phyloP scores from a whole-genome alignment of 2,888 invertebrate genomes.

The Andrena chrysosceles region DNA sequence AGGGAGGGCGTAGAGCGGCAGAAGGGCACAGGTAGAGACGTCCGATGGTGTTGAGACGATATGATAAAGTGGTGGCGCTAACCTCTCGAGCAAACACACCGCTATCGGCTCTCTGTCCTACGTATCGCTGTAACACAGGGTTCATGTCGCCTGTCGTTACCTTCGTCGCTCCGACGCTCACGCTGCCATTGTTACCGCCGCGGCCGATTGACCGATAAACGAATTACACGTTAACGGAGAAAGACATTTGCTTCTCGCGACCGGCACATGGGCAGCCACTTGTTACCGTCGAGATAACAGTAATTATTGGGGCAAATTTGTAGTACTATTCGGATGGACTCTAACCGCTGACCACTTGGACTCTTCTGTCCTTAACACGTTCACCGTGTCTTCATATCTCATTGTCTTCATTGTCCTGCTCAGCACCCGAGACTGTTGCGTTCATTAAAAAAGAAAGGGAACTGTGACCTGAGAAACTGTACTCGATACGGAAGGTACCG shows the following conservation, averaged over 20 bases:
- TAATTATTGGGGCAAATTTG: slow-evolving; percentile 30
- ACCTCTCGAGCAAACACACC: slow-evolving; percentile 70
- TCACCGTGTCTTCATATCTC: not conserved
- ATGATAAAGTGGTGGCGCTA: slow-evolving; percentile 78
- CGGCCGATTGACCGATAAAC: slow-evolving; percentile 50
- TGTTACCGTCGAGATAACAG: slow-evolving; percentile 46
- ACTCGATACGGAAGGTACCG: not conserved
- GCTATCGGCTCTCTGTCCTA: slow-evolving; percentile 43
- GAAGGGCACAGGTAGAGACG: slow-evolving; percentile 66
- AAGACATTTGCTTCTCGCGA: slow-evolving; percentile 36
- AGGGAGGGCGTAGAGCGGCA: slow-evolving; percentile 34
- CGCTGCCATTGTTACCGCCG: slow-evolving; percentile 19
- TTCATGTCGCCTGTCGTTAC: slow-evolving; percentile 49
- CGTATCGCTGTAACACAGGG: slow-evolving; percentile 35
- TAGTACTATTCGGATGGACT: not conserved
- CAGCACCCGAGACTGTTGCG: not conserved
- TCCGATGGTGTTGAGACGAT: slow-evolving; percentile 70
- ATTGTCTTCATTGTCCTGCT: not conserved
- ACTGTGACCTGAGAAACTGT: not conserved
- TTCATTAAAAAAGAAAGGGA: not conserved
- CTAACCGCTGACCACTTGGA: not conserved
- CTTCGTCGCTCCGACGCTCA: slow-evolving; percentile 32
- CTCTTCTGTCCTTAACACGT: not conserved
- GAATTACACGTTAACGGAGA: slow-evolving; percentile 52
- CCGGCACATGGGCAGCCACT: slow-evolving; percentile 26